phyloP scores from a whole-genome alignment of 2,797 vertebrate genomes.

The Pangasius larnaudii region DNA sequence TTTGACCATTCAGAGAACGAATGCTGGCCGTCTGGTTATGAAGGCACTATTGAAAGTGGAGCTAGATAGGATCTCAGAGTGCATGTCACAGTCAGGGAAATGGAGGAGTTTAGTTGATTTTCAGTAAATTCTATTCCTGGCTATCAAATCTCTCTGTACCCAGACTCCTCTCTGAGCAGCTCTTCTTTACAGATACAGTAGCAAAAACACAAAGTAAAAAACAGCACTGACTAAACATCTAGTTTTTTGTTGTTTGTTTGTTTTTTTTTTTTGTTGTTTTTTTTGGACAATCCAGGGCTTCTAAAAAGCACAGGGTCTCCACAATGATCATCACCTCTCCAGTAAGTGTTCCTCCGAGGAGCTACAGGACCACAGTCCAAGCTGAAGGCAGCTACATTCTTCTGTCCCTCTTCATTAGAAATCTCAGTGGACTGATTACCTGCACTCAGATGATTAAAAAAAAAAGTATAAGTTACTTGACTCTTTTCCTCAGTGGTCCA shows the following conservation, averaged over 20 bases:
- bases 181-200: conserved; percentile 19
- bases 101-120: background rate
- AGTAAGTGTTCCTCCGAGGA: background rate
- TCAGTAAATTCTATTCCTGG: background rate
- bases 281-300: background rate
- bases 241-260: background rate
- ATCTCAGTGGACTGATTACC: background rate
- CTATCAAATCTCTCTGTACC: background rate
- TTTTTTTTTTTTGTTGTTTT: background rate
- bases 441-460: background rate
- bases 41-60: conserved; percentile 72
- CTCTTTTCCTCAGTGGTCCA: background rate
- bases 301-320: background rate
- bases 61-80: conserved; percentile 35
- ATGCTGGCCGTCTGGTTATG: conserved; percentile 52
- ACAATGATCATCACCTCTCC: background rate
- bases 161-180: background rate
- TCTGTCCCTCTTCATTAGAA: background rate
- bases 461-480: background rate
- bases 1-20: conserved; percentile 24
- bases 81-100: conserved; percentile 14
- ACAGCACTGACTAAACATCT: background rate
- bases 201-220: background rate
- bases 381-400: conserved; percentile 6
- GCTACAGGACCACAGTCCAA: background rate